Conservation (phyloP, 2,113 vertebrate species). For the Varanus komodoensis region DNA sequence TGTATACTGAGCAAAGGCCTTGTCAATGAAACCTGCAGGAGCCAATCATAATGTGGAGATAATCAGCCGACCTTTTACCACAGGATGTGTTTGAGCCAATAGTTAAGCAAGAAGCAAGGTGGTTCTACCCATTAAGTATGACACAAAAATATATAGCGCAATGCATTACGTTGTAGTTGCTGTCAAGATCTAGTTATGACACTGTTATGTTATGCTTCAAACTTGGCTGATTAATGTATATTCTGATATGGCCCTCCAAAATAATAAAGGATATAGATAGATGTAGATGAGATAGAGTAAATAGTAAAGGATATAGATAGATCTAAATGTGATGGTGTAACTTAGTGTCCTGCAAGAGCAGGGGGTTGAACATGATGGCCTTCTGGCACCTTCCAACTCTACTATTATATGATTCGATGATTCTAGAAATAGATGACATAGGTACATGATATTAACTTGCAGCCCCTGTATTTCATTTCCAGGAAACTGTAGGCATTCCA, state of each 20-base stretch:
- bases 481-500: background rate
- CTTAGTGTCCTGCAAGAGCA: no score
- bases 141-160: background rate
- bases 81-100: slow-evolving; percentile 1
- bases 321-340: no score
- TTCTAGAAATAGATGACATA: no score
- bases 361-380: no score
- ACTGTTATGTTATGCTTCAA: background rate
- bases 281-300: no score
- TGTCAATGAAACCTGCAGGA: background rate
- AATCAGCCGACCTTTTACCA: background rate
- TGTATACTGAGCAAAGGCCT: background rate
- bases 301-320: no score
- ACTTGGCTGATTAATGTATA: background rate
- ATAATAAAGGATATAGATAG: no score
- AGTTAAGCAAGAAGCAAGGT: background rate
- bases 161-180: background rate
- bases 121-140: no score
- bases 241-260: background rate
- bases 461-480: background rate
- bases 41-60: background rate
- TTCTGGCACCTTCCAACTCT: no score
- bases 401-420: no score
- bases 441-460: no score
- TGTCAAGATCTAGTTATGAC: background rate